Conservation (phyloP, 2,797 vertebrate genomes). For the Melanotaenia trifasciata region DNA sequence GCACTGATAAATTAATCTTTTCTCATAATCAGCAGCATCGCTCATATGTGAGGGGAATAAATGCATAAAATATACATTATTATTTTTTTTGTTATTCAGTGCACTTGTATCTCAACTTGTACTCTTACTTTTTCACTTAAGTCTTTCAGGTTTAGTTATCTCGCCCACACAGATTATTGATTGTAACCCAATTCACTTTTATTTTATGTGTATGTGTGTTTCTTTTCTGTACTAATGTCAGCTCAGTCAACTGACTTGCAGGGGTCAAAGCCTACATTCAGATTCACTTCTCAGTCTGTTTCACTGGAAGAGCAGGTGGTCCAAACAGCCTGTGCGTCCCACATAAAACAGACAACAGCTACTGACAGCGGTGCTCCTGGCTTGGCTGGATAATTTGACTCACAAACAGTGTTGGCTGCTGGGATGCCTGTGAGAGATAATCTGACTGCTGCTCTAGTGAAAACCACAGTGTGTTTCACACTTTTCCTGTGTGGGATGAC, state of each 20-base stretch:
- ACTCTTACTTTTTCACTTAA: constrained; percentile 8
- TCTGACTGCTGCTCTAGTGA: constrained; percentile 14
- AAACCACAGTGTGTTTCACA: constrained; percentile 13
- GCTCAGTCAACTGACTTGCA: constrained; percentile 34
- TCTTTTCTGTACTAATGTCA: constrained; percentile 31
- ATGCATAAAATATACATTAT: constrained; percentile 28
- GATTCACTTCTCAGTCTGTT: constrained; percentile 18
- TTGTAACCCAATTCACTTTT: constrained; percentile 22
- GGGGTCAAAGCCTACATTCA: constrained; percentile 40
- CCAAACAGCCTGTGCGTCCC: constrained; percentile 25
- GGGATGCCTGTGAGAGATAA: constrained; percentile 34
- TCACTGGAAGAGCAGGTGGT: constrained; percentile 36
- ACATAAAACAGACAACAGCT: constrained; percentile 25
- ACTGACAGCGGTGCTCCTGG: constrained; percentile 36
- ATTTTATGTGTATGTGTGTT: constrained; percentile 20
- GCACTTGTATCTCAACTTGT: constrained; percentile 34
- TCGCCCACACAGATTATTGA: constrained; percentile 59
- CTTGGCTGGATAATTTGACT: constrained; percentile 19
- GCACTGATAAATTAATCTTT: constrained; percentile 23
- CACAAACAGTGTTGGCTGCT: not conserved
- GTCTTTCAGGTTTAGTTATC: constrained; percentile 40
- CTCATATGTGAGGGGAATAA: constrained; percentile 37
- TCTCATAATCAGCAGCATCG: constrained; percentile 31
- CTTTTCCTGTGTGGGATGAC: constrained; percentile 12
- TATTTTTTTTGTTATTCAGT: constrained; percentile 24